Percentiles rank a stretch among this genome's conserved stretches.
Evolutionary conservation across 2,113 vertebrate species (phyloP).

Genomic region (Porphyrio hochstetteri): DNA sequence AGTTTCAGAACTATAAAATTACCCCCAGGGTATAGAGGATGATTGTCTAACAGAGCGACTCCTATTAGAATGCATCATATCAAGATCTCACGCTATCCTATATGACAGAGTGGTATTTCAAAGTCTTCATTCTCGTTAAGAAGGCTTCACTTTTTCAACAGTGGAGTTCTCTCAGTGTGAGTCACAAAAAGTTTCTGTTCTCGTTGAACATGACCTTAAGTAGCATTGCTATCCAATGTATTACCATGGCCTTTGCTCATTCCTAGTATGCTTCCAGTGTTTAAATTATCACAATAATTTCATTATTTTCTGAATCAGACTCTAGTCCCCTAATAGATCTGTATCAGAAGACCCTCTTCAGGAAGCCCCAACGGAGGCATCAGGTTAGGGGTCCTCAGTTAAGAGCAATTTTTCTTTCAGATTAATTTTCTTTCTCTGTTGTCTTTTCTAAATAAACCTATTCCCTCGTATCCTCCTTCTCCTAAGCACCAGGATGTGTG

Average conservation of each 20-base stretch:
- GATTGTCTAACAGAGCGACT: neutral
- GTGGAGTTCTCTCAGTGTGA: neutral
- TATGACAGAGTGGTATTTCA: conserved; percentile 8
- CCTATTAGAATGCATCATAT: neutral
- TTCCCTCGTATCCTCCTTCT: neutral
- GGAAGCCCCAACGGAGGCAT: neutral
- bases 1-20: neutral
- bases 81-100: neutral
- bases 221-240: neutral
- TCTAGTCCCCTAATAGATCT: neutral
- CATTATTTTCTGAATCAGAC: neutral
- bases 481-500: neutral
- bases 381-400: neutral
- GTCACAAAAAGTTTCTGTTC: neutral
- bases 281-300: neutral
- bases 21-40: neutral
- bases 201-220: neutral
- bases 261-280: neutral
- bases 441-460: neutral
- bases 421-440: neutral
- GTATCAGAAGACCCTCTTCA: neutral
- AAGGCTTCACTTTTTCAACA: neutral
- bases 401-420: neutral
- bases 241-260: neutral
- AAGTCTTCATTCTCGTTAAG: neutral